Evolutionary conservation across 2,113 vertebrate species (phyloP).

Genomic region (Archocentrus centrarchus): DNA sequence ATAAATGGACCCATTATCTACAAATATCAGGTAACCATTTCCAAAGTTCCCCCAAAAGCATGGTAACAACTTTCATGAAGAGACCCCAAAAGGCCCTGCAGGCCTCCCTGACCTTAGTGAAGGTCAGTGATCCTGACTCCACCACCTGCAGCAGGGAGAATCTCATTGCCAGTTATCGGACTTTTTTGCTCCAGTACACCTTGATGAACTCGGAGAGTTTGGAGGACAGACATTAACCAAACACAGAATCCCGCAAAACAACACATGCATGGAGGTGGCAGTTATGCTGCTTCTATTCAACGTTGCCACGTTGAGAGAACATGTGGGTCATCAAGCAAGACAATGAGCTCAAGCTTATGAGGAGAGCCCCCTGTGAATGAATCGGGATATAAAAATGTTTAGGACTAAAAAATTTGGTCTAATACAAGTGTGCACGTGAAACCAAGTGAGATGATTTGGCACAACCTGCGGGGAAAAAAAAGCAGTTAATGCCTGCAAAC

Average conservation of each 20-base stretch:
- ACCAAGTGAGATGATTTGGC: background rate
- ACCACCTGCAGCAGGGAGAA: background rate
- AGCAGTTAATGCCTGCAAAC: background rate
- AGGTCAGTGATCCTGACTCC: background rate
- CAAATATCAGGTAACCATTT: background rate
- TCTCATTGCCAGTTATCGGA: background rate
- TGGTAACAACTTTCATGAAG: background rate
- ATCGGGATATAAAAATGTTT: background rate
- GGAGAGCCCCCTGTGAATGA: too few species aligned
- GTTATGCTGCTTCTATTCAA: background rate
- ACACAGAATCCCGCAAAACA: rapidly evolving
- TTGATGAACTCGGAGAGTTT: background rate
- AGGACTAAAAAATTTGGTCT: background rate
- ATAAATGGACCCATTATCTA: background rate
- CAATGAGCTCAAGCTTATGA: background rate
- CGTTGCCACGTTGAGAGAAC: background rate
- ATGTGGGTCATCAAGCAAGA: background rate
- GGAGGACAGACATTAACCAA: background rate
- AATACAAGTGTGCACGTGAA: background rate
- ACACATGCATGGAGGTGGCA: background rate
- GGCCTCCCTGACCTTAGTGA: rapidly evolving
- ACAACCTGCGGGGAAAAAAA: background rate
- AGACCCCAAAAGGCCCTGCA: background rate
- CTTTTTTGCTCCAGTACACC: background rate
- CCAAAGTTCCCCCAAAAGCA: background rate